phyloP scores from a whole-genome alignment of 2,113 vertebrate species.

The Cyphomyrus discorhynchus region DNA sequence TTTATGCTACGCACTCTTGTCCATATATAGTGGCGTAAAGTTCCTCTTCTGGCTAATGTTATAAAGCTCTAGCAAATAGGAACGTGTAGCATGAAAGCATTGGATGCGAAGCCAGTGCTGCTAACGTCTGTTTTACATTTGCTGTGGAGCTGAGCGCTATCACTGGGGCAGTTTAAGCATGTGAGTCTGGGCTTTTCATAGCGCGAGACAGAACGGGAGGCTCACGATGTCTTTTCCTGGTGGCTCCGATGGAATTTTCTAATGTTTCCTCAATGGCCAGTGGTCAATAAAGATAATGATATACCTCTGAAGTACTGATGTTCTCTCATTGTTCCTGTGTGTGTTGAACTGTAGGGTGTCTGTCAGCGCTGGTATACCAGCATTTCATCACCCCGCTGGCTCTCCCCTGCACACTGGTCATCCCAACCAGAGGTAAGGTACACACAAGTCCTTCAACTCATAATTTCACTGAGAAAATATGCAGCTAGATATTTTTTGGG shows the following conservation, averaged over 20 bases:
- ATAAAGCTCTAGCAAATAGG: neutral
- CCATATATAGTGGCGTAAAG: constrained; percentile 5
- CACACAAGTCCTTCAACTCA: neutral
- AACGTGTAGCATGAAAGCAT: constrained; percentile 1
- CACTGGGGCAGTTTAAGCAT: neutral
- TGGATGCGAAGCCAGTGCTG: neutral
- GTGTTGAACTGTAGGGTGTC: constrained; percentile 66
- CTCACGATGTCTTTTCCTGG: neutral
- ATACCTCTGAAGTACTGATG: neutral
- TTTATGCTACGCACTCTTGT: neutral
- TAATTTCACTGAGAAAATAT: neutral
- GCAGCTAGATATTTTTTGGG: neutral
- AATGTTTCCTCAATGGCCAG: too few relatives aligned
- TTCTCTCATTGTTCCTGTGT: constrained; percentile 24
- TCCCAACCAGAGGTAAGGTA: constrained; percentile 83
- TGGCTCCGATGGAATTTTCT: neutral
- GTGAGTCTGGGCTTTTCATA: neutral
- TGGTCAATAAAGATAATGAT: neutral
- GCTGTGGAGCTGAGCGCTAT: neutral
- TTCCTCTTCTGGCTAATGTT: neutral
- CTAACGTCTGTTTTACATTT: neutral
- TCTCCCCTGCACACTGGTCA: constrained; percentile 90
- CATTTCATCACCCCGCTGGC: constrained; percentile 95
- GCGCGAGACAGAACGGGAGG: neutral
- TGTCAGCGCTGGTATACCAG: constrained; percentile 95